Evolutionary conservation across 2,797 vertebrate species (phyloP), one percentile per base, ranked within the genome.

Genomic region (Lithobates sylvaticus): DNA sequence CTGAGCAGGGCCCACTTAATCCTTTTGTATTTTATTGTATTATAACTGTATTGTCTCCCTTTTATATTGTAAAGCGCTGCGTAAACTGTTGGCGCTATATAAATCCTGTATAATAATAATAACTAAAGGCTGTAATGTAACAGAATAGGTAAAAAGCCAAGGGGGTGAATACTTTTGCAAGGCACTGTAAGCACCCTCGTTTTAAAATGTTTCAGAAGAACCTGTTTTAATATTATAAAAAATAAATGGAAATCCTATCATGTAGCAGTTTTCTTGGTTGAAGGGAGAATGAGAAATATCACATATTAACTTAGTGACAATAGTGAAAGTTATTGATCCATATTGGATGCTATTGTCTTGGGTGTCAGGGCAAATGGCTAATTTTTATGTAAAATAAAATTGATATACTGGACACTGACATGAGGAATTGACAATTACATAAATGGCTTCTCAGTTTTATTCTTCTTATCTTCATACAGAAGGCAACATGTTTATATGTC

Each of bases 301-400:
- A 76, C 44, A n/a, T 15, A 32, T 2, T 39, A 39, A 8, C 10
- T 39, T 10, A 39, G 39, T 39, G 39, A 10, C 67, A 76, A 76
- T 39, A 61, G 6, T 44, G 26, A 34, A 78, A 86, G 79, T 78
- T 83, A 83, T 83, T 67, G 79, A 86, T 86, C 74, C 54, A 86
- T 29, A 29, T 72, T 36, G 26, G 73, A 76, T 50, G 44, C 44
- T 32, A 54, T 54, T 71, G 72, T 36, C 69, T 10, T 39, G 39
- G n/a, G 42, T 72, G 73, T 72, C 67, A 67, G 18, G 68, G 73
- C 73, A 86, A 50, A 86, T 50, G 74, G 74, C 61, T 83, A 13
- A 44, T 72, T 77, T 86, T 47, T 42, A 67, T 73, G 74, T 81
- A 82, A 82, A 72, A 77, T 72, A 76, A 81, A 76, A 76, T 64